phyloP scores from a whole-genome alignment of 2,888 invertebrate genomes.

The Pseudanteris insignis region DNA sequence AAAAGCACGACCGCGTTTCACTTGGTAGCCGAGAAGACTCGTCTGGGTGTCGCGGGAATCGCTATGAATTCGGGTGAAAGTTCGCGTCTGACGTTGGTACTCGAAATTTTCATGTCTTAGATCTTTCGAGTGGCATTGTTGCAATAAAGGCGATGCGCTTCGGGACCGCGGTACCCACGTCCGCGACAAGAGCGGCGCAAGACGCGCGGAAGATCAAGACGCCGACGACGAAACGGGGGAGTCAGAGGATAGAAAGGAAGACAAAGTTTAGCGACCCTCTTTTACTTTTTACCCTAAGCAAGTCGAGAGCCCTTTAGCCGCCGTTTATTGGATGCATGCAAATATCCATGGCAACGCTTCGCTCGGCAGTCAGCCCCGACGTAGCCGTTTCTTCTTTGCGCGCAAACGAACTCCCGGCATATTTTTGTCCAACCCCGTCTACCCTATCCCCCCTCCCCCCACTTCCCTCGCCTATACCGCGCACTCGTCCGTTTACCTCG shows the following conservation, averaged over 20 bases:
- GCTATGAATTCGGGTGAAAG: constrained; percentile 14
- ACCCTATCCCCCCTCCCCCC: constrained; percentile 8
- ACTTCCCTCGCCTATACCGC: constrained; percentile 6
- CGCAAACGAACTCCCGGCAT: constrained; percentile 28
- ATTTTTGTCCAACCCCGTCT: constrained; percentile 12
- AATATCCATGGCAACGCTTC: constrained; percentile 66
- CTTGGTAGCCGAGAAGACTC: too few relatives aligned
- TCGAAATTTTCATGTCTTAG: constrained; percentile 40
- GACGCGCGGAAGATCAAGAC: constrained; percentile 12
- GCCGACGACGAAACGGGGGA: constrained; percentile 27
- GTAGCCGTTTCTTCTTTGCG: constrained; percentile 33
- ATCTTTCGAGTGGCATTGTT: constrained; percentile 42
- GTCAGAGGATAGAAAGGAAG: constrained; percentile 47
- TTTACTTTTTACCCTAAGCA: constrained; percentile 63
- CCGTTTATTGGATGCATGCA: constrained; percentile 67
- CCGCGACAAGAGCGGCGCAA: constrained; percentile 19
- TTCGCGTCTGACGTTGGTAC: constrained; percentile 29
- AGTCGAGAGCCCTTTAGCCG: constrained; percentile 64
- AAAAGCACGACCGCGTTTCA: too few relatives aligned
- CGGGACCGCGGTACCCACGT: constrained; percentile 22
- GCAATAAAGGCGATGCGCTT: constrained; percentile 27
- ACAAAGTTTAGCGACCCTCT: constrained; percentile 63
- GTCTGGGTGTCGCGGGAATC: too few relatives aligned
- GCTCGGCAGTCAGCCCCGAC: constrained; percentile 34
- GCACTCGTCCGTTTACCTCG: too few relatives aligned